Conservation (phyloP, 2,797 vertebrate species). For the Anabas testudineus region DNA sequence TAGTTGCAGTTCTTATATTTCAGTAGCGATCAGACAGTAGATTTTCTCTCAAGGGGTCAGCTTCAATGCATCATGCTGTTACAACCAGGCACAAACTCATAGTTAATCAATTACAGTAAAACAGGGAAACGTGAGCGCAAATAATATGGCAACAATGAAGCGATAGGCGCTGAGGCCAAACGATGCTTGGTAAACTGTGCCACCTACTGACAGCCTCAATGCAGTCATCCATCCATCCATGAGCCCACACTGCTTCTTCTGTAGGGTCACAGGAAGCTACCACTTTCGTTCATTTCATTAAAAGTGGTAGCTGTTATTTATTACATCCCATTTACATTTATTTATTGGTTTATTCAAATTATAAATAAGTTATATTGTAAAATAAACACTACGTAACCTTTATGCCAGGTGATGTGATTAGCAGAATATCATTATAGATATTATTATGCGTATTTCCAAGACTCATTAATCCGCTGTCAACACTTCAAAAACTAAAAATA, state of each 20-base stretch:
- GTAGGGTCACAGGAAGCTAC: no score
- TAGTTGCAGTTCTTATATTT: neutral
- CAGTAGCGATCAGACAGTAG: neutral
- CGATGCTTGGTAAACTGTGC: slow-evolving; percentile 42
- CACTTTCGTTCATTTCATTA: no score
- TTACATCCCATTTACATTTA: no score
- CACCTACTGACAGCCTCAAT: slow-evolving; percentile 53
- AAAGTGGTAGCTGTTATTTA: no score
- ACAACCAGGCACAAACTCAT: neutral
- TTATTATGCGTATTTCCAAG: no score
- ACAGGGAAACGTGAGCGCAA: neutral
- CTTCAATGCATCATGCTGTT: neutral
- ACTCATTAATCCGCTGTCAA: rapidly evolving
- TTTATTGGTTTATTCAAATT: no score
- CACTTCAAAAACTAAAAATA: no score
- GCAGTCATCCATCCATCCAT: neutral
- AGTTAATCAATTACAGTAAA: neutral
- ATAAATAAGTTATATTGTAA: no score
- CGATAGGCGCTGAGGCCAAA: neutral
- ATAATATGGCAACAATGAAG: neutral
- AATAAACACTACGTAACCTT: neutral
- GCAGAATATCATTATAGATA: no score
- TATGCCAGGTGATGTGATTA: neutral
- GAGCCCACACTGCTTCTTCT: no score
- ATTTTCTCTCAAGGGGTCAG: neutral